Conservation (phyloP, 1,140 invertebrate genomes). For the Bombus confusus region DNA sequence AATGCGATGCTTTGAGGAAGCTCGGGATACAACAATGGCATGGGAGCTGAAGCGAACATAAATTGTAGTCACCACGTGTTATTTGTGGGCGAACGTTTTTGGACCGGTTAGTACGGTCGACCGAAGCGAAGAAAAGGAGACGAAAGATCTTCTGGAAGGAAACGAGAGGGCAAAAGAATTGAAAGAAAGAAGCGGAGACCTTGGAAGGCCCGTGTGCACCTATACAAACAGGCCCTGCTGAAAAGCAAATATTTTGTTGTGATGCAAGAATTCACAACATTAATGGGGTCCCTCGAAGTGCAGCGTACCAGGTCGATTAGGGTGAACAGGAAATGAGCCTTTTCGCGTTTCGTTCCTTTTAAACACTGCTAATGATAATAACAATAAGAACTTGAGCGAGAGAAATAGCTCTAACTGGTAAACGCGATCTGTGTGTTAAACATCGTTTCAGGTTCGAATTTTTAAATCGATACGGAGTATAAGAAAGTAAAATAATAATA, state of each 20-base stretch:
- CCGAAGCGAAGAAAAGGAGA: slow-evolving; percentile 65
- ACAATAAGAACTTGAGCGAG: neutral
- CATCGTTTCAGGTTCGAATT: no score
- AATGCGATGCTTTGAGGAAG: neutral
- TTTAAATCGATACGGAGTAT: no score
- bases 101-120: slow-evolving; percentile 68
- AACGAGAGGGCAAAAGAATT: slow-evolving; percentile 67
- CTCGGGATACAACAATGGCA: slow-evolving; percentile 7
- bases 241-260: slow-evolving; percentile 80
- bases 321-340: slow-evolving; percentile 6
- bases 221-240: slow-evolving; percentile 76
- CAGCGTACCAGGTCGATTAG: slow-evolving; percentile 25
- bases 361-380: neutral
- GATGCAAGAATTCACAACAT: slow-evolving; percentile 78
- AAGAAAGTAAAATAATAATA: no score
- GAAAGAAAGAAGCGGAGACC: slow-evolving; percentile 72
- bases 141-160: slow-evolving; percentile 68
- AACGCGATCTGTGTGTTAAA: neutral
- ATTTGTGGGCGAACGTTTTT: slow-evolving; percentile 75
- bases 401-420: neutral
- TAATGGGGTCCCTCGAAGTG: slow-evolving; percentile 50
- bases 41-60: slow-evolving; percentile 21
- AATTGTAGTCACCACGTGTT: slow-evolving; percentile 70
- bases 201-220: slow-evolving; percentile 71
- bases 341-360: neutral